Evolutionary conservation across 2,888 invertebrate genomes (phyloP).

Genomic region (Ophion ellenae): DNA sequence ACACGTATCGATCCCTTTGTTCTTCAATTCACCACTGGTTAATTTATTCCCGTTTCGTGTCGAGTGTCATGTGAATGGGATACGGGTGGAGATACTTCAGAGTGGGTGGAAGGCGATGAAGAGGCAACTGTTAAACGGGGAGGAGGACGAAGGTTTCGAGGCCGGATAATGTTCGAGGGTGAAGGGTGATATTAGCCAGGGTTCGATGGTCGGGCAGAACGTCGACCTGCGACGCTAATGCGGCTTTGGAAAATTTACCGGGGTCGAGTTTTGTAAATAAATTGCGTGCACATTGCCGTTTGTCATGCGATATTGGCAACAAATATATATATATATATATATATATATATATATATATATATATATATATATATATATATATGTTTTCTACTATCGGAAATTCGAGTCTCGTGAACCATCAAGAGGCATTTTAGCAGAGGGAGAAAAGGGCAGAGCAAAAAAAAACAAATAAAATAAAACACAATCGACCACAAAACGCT

Average conservation of each 20-base stretch:
- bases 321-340: conserved; percentile 1
- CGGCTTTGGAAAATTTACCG: conserved; percentile 51
- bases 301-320: conserved; percentile 67
- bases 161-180: conserved; percentile 45
- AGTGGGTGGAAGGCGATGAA: conserved; percentile 47
- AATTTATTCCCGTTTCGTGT: conserved; percentile 59
- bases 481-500: conserved; percentile 70
- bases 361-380: conserved; percentile 1
- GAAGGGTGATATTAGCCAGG: conserved; percentile 21
- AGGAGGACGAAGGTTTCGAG: not conserved
- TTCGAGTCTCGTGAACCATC: conserved; percentile 52
- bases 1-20: conserved; percentile 32
- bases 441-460: conserved; percentile 57
- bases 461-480: conserved; percentile 67
- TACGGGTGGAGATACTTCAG: conserved; percentile 8
- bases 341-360: conserved; percentile 3
- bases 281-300: conserved; percentile 71
- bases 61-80: conserved; percentile 46
- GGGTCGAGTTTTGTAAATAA: conserved; percentile 62
- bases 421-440: conserved; percentile 50
- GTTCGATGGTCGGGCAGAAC: conserved; percentile 30
- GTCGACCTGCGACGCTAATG: conserved; percentile 42
- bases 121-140: conserved; percentile 44
- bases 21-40: conserved; percentile 47
- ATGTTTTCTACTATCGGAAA: conserved; percentile 28